Percentiles rank a stretch among this genome's conserved stretches.
These are phyloP conservation scores for Venusia cambrica DNA, from an alignment of 2,888 invertebrate species.

Conservation along the genomic window DNA sequence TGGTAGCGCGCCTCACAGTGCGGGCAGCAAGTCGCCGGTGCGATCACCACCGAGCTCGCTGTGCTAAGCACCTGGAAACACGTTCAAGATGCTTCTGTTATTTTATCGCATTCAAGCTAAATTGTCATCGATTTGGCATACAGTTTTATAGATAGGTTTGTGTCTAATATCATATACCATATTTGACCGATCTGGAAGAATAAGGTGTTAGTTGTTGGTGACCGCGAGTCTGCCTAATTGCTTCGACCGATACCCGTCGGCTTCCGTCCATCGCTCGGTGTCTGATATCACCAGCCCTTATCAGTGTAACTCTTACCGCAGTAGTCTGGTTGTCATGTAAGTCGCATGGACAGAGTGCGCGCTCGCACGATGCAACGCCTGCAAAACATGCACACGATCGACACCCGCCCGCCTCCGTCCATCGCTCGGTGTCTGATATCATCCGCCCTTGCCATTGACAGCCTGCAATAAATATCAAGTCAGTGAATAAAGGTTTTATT, in stretches of 20 bases:
- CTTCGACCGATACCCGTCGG: too few species aligned
- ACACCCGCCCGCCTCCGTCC: slow-evolving; percentile 73
- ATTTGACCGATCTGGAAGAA: too few species aligned
- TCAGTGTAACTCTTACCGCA: slow-evolving; percentile 37
- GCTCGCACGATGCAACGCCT: slow-evolving; percentile 85
- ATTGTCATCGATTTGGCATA: too few species aligned
- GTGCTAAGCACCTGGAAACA: slow-evolving; percentile 79
- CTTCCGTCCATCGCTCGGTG: too few species aligned
- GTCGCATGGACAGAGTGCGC: slow-evolving; percentile 86
- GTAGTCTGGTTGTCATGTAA: slow-evolving; percentile 47
- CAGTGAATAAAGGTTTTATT: too few species aligned
- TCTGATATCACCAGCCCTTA: too few species aligned
- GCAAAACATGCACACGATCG: slow-evolving; percentile 69
- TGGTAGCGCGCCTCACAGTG: slow-evolving; percentile 88
- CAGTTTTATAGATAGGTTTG: too few species aligned
- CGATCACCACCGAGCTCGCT: slow-evolving; percentile 50
- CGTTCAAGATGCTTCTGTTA: too few species aligned
- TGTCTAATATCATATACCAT: too few species aligned
- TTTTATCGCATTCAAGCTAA: too few species aligned
- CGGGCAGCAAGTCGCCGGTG: slow-evolving; percentile 87
- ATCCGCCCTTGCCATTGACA: slow-evolving; percentile 87
- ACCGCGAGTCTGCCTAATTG: too few species aligned
- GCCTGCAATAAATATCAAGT: slow-evolving; percentile 67
- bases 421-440: slow-evolving; percentile 80
- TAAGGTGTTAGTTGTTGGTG: too few species aligned